Conservation (phyloP, 1,140 invertebrate genomes). For the Drosophila varians region DNA sequence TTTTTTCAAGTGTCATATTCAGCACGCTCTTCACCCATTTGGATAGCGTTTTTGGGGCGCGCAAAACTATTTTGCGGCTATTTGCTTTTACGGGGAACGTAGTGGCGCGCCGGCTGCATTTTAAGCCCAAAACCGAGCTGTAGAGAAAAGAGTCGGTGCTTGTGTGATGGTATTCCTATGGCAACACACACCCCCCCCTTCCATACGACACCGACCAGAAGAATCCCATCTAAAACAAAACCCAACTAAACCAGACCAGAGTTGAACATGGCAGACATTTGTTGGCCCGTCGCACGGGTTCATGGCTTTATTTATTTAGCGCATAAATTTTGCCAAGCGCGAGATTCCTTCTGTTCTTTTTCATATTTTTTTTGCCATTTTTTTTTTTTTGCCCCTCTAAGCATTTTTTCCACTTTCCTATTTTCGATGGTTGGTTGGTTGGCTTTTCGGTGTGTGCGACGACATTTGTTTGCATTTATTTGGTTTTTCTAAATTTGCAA, state of each 20-base stretch:
- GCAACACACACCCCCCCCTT: neutral
- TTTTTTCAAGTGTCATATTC: constrained; percentile 11
- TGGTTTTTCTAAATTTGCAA: constrained; percentile 55
- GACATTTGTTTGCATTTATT: constrained; percentile 80
- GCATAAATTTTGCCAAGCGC: constrained; percentile 73
- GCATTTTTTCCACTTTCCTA: constrained; percentile 22
- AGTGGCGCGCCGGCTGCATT: constrained; percentile 40
- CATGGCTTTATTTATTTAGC: constrained; percentile 82
- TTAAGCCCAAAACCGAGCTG: constrained; percentile 36
- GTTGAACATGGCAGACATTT: constrained; percentile 51
- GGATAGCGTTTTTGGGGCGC: constrained; percentile 41
- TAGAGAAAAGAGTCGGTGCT: neutral
- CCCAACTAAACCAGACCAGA: constrained; percentile 31
- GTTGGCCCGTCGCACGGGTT: constrained; percentile 56
- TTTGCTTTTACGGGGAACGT: constrained; percentile 67
- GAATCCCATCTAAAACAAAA: constrained; percentile 18
- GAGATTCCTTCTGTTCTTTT: constrained; percentile 45
- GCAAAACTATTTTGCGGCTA: constrained; percentile 77
- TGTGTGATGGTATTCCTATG: constrained; percentile 16
- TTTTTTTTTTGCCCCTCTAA: neutral
- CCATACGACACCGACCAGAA: constrained; percentile 1
- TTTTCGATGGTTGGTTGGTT: constrained; percentile 40
- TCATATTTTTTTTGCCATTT: neutral
- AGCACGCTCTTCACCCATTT: neutral
- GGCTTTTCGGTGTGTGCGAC: constrained; percentile 40